Evolutionary conservation across 2,113 vertebrate genomes (phyloP), one percentile per base, ranked within the genome.

Genomic region (Baryphthengus martii): DNA sequence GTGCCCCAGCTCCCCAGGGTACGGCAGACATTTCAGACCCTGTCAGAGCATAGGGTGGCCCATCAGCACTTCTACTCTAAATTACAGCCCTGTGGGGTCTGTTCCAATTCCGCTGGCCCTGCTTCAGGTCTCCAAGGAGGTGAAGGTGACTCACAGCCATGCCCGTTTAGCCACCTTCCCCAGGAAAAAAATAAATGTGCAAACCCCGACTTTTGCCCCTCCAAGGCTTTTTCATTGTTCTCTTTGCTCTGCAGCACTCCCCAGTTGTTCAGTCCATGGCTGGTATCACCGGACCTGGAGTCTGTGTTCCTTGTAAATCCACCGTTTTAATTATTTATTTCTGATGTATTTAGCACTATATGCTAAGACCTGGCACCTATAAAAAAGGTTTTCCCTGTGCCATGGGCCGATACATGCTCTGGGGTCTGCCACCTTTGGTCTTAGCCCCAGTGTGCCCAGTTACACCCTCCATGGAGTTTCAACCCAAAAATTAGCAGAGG

Each of bases 351-450:
- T 42, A 59, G 29, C 7, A 4, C 10, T 28, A 4, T 26, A 11
- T 23, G 37, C 29, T 1, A 9, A 61, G n/a, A 17, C 10, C 8
- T 42, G 45, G n/a, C 40, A 61, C 3, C 1, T 20, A 25, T 4
- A 49, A 42, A 65, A 18, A 2, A 2, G 7, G 7, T 67, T 62
- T 55, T 59, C 26, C 7, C 6, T 28, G 10, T 47, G 25, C n/a
- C n/a, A 24, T 0, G 0, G 37, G 39, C 52, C 42, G 7, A 28
- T 35, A 12, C 1, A 0, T 58, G 52, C 47, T 23, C 35, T 16
- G 26, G 53, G 18, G 6, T 47, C 26, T 55, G 26, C 45, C 37
- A 23, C 3, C 0, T 49, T 49, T 33, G 53, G 39, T 16, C 31
- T 88, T 44, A 40, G n/a, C 24, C 35, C 40, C 53, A 29, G 53